A percentile compares a stretch with the other conserved stretches of the same genome.
These are phyloP conservation scores for Rhabdomys pumilio DNA, from an alignment of 2,797 vertebrate species.

Conservation along the genomic window DNA sequence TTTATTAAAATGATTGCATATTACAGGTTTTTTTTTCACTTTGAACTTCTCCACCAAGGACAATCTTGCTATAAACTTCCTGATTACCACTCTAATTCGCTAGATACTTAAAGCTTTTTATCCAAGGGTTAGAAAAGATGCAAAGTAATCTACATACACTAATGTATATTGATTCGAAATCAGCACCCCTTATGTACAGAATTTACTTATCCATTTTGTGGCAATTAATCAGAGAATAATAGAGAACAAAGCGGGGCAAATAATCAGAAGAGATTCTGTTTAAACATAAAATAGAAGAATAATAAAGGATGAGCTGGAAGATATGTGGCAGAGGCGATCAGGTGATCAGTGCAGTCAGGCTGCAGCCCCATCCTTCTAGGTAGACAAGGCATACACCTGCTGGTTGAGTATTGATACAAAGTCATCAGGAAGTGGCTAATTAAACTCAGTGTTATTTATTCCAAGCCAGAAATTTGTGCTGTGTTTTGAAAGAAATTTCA, in stretches of 20 bases:
- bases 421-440: not conserved
- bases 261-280: not conserved
- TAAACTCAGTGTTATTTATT: not conserved
- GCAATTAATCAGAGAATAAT: slow-evolving; percentile 34
- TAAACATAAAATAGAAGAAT: not conserved
- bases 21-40: not conserved
- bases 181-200: not conserved
- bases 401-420: not conserved
- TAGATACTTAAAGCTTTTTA: not conserved
- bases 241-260: not conserved
- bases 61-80: slow-evolving; percentile 14
- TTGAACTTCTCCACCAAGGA: slow-evolving; percentile 40
- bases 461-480: not conserved
- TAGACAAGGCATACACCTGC: not conserved
- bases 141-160: not conserved
- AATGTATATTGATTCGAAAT: not conserved
- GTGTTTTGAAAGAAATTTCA: slow-evolving; percentile 27
- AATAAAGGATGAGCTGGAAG: not conserved
- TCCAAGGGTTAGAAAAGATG: not conserved
- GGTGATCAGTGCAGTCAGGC: not conserved
- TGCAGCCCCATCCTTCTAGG: not conserved
- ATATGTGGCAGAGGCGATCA: not conserved
- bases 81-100: not conserved
- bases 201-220: not conserved
- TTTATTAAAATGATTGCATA: slow-evolving; percentile 30